These are phyloP conservation scores for Papilio helenus DNA, from an alignment of 1,140 invertebrate species.

Conservation along the genomic window DNA sequence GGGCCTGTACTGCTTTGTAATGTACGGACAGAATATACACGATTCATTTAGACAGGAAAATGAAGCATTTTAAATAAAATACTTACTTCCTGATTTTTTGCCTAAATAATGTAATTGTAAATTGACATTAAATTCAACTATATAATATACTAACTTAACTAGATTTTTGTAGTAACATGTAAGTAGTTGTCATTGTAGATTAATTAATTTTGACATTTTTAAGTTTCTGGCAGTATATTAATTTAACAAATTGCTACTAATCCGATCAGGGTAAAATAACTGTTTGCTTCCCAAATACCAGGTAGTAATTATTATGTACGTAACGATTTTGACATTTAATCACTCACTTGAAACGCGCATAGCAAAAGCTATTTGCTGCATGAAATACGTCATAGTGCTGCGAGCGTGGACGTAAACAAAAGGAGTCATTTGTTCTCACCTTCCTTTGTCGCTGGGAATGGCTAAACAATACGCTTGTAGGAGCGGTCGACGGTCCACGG, in stretches of 20 bases:
- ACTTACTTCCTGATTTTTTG: background rate
- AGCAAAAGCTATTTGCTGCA: conserved; percentile 15
- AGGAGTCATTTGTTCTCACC: conserved; percentile 28
- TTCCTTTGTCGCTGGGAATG: conserved; percentile 21
- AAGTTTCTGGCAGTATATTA: background rate
- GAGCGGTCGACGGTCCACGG: background rate
- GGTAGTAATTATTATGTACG: background rate
- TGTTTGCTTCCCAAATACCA: background rate
- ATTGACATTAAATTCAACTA: background rate
- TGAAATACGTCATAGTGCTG: conserved; percentile 10
- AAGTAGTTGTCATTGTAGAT: background rate
- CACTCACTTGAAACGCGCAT: conserved; percentile 15
- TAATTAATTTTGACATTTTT: background rate
- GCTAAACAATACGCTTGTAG: conserved; percentile 28
- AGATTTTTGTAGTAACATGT: background rate
- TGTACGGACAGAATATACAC: conserved; percentile 53
- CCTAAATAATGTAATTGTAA: background rate
- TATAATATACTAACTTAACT: background rate
- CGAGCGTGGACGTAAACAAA: conserved; percentile 18
- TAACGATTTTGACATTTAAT: background rate
- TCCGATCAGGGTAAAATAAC: background rate
- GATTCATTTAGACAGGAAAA: conserved; percentile 45
- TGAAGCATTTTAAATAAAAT: conserved; percentile 29
- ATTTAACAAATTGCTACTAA: background rate
- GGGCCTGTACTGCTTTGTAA: conserved; percentile 59